A percentile compares a stretch with the other conserved stretches of the same genome.
Conservation (phyloP, 2,888 invertebrate species). For the Agriopis leucophaearia region DNA sequence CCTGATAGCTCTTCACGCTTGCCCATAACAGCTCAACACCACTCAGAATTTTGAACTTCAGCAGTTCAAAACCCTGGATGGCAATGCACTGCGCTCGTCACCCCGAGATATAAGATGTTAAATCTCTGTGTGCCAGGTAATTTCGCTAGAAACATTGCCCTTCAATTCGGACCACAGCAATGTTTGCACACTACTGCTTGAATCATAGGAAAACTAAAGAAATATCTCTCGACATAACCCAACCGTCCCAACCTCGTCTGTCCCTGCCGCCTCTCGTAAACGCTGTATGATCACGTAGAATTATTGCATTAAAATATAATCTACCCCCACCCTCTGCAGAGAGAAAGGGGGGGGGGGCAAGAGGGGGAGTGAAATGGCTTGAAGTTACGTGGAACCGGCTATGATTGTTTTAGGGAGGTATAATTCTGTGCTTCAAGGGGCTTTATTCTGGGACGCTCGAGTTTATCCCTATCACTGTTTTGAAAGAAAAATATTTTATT, state of each 20-base stretch:
- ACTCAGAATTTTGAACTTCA: no score
- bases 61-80: no score
- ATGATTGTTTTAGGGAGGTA: slow-evolving; percentile 27
- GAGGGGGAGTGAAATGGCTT: slow-evolving; percentile 12
- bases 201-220: not conserved
- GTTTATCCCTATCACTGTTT: not conserved
- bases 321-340: slow-evolving; percentile 48
- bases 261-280: slow-evolving; percentile 69
- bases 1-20: no score
- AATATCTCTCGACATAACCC: slow-evolving; percentile 51
- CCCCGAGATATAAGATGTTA: no score
- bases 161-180: no score
- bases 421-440: not conserved
- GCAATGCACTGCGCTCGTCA: no score
- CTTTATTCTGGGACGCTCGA: not conserved
- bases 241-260: not conserved
- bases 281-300: slow-evolving; percentile 83
- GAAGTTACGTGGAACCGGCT: slow-evolving; percentile 9
- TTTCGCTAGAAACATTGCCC: no score
- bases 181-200: no score
- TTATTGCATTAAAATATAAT: slow-evolving; percentile 85
- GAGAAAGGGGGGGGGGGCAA: not conserved
- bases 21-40: no score
- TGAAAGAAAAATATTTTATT: no score
- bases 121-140: no score